A percentile compares a stretch with the other conserved stretches of the same genome.
Evolutionary conservation across 2,797 vertebrate species (phyloP).

Genomic region (Scolopax rusticola): DNA sequence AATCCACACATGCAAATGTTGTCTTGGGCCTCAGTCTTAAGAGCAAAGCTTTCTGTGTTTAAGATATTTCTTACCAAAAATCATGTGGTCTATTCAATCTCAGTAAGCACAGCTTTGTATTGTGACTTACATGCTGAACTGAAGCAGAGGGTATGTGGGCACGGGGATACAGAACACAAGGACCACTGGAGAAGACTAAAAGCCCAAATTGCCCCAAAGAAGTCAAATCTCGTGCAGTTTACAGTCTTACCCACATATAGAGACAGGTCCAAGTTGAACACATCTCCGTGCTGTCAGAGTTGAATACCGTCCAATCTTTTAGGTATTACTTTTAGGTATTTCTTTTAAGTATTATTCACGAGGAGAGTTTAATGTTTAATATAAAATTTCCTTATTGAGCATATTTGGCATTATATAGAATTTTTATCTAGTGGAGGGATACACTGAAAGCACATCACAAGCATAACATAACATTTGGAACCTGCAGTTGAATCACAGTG

Average conservation of each 20-base stretch:
- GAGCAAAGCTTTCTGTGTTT: background rate
- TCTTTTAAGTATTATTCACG: background rate
- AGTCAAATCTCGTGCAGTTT: background rate
- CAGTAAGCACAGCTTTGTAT: background rate
- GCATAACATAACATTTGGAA: background rate
- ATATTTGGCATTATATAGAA: background rate
- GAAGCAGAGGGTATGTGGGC: background rate
- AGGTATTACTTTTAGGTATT: background rate
- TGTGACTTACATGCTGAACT: accelerated
- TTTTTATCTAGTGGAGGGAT: background rate
- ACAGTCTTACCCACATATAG: accelerated
- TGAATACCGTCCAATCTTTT: background rate
- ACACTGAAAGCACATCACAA: background rate
- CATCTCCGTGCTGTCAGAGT: background rate
- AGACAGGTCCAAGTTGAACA: background rate
- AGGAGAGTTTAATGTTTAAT: background rate
- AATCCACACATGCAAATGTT: background rate
- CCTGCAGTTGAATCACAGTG: background rate
- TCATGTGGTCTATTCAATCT: background rate
- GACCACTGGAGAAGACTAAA: background rate
- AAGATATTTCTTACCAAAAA: background rate
- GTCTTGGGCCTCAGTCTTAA: background rate
- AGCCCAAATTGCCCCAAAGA: background rate
- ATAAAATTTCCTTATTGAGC: background rate
- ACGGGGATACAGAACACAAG: accelerated